Percentiles rank a stretch among this genome's conserved stretches.
These are phyloP conservation scores for Steromphala cineraria DNA, from an alignment of 2,888 invertebrate genomes.

Conservation along the genomic window DNA sequence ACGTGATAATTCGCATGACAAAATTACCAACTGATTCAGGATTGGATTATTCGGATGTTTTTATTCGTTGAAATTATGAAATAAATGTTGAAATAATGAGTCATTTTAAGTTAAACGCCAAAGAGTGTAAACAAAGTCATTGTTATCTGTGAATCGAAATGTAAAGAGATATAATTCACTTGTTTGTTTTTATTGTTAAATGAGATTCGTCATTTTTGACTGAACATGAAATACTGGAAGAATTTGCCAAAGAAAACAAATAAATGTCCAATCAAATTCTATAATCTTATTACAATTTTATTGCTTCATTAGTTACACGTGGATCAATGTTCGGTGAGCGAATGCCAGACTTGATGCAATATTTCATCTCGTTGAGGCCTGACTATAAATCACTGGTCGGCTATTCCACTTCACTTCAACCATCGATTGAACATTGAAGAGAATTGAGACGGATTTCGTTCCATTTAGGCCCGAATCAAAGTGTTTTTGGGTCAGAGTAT, in stretches of 20 bases:
- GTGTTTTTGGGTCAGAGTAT: constrained; percentile 17
- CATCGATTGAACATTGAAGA: constrained; percentile 14
- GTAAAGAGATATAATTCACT: too few relatives aligned
- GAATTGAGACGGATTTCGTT: constrained; percentile 12
- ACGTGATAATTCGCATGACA: too few relatives aligned
- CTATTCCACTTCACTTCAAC: not conserved
- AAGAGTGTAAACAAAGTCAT: not conserved
- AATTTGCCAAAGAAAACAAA: not conserved
- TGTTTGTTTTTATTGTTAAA: too few relatives aligned
- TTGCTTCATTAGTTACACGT: not conserved
- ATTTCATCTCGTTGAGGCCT: not conserved
- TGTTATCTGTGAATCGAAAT: too few relatives aligned
- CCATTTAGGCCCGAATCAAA: constrained; percentile 11
- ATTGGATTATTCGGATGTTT: too few relatives aligned
- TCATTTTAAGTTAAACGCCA: not conserved
- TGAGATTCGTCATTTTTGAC: too few relatives aligned
- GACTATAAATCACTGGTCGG: not conserved
- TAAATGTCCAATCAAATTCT: not conserved
- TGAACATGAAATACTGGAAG: too few relatives aligned
- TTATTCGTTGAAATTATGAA: too few relatives aligned
- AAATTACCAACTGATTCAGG: too few relatives aligned
- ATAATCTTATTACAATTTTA: constrained; percentile 13
- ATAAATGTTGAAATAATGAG: too few relatives aligned
- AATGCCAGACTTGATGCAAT: not conserved
- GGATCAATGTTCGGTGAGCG: not conserved